Evolutionary conservation across 2,888 invertebrate genomes (phyloP).

Genomic region (Alitta virens): DNA sequence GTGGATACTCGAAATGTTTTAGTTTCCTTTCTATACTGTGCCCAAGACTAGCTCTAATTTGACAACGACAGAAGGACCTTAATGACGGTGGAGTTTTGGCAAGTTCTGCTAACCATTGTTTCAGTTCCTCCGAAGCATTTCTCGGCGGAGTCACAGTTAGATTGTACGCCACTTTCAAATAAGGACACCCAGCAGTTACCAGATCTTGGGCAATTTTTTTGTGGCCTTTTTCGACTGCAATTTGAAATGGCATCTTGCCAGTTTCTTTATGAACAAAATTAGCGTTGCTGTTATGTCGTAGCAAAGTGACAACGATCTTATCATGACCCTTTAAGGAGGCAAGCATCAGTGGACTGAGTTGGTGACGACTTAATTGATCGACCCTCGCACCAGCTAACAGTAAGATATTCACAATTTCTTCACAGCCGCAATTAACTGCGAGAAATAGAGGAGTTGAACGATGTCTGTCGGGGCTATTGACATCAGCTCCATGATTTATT

Average conservation of each 20-base stretch:
- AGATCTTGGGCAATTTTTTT: constrained; percentile 12
- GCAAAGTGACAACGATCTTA: constrained; percentile 3
- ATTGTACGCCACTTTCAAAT: not conserved
- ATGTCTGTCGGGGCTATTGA: constrained; percentile 16
- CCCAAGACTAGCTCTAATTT: constrained; percentile 1
- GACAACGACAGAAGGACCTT: not conserved
- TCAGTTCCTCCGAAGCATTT: not conserved
- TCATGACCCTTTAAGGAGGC: constrained; percentile 19
- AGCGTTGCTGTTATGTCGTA: constrained; percentile 17
- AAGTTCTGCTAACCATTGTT: not conserved
- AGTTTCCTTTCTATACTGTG: not conserved
- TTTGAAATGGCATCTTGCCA: constrained; percentile 12
- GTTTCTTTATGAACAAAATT: not conserved
- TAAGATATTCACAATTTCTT: constrained; percentile 11
- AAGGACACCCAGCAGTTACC: constrained; percentile 8
- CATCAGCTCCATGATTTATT: constrained; percentile 4
- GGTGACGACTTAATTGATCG: constrained; percentile 15
- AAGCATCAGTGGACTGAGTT: constrained; percentile 20
- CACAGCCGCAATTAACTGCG: constrained; percentile 16
- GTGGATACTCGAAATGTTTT: not conserved
- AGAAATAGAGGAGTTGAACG: constrained; percentile 22
- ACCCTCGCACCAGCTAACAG: constrained; percentile 15
- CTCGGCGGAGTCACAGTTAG: not conserved
- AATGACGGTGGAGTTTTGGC: not conserved
- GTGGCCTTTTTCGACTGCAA: constrained; percentile 16